Percentiles rank a stretch among this genome's conserved stretches.
Evolutionary conservation across 2,113 vertebrate species (phyloP).

Genomic region (Oreochromis niloticus): DNA sequence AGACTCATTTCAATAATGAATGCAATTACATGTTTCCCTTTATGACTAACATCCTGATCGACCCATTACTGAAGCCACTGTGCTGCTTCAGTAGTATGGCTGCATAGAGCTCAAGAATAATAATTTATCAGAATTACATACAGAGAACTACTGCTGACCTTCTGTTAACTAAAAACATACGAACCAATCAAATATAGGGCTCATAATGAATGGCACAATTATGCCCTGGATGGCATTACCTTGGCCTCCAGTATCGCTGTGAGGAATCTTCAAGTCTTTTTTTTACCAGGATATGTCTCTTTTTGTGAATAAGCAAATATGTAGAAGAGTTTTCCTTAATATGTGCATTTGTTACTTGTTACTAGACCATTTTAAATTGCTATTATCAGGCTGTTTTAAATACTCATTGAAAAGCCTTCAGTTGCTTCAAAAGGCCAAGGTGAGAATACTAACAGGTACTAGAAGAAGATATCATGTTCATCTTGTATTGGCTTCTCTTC

Average conservation of each 20-base stretch:
- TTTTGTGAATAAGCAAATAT: not conserved
- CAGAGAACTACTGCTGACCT: not conserved
- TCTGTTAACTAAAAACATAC: not conserved
- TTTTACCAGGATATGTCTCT: not conserved
- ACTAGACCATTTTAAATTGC: not conserved
- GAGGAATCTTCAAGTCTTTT: not conserved
- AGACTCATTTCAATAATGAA: slow-evolving; percentile 59
- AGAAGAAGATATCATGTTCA: not conserved
- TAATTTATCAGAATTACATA: not conserved
- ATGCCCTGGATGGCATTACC: not conserved
- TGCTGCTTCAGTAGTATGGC: slow-evolving; percentile 12
- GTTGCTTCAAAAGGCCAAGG: not conserved
- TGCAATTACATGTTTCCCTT: slow-evolving; percentile 53
- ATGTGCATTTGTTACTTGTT: not conserved
- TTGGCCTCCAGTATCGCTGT: not conserved
- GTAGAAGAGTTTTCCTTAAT: not conserved
- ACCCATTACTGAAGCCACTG: slow-evolving; percentile 33
- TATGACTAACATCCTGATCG: slow-evolving; percentile 58
- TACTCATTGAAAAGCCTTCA: not conserved
- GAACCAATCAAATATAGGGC: not conserved
- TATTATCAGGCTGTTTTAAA: not conserved
- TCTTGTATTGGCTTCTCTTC: not conserved
- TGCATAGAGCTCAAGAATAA: not conserved
- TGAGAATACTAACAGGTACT: not conserved
- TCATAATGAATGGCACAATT: not conserved